Percentiles rank a stretch among this genome's conserved stretches.
These are phyloP conservation scores for Melanocharis versteri DNA, from an alignment of 2,113 vertebrate genomes.

Conservation along the genomic window DNA sequence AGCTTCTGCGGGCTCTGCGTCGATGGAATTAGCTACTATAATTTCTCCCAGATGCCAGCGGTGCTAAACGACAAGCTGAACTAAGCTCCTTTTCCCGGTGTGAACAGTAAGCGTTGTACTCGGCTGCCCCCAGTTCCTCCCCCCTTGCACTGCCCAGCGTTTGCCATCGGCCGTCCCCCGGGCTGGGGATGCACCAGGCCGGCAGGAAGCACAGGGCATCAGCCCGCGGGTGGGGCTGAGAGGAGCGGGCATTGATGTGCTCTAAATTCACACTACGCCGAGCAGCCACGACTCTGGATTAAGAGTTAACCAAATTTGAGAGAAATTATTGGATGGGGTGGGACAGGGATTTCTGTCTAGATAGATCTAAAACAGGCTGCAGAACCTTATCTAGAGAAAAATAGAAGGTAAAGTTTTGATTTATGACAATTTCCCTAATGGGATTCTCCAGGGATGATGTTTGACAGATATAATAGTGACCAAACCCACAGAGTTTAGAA, in stretches of 20 bases:
- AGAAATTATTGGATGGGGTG: not conserved
- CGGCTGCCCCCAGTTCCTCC: not conserved
- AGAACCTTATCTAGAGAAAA: not conserved
- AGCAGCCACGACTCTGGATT: not conserved
- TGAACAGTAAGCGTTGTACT: not conserved
- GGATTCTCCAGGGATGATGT: not conserved
- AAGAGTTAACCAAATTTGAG: not conserved
- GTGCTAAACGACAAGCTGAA: not conserved
- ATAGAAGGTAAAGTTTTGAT: not conserved
- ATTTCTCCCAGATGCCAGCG: not conserved
- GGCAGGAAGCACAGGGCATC: not conserved
- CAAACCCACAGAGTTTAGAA: not conserved
- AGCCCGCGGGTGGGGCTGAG: not conserved
- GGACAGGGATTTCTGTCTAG: not conserved
- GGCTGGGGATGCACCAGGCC: rapidly evolving
- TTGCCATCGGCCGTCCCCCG: rapidly evolving
- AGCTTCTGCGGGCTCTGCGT: not conserved
- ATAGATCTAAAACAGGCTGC: not conserved
- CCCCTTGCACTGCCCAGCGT: rapidly evolving
- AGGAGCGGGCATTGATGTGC: not conserved
- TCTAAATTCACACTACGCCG: not conserved
- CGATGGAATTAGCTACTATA: not conserved
- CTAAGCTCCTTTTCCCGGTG: slow-evolving; percentile 36
- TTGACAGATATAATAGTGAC: not conserved
- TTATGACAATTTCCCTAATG: not conserved